Percentiles rank a stretch among this genome's conserved stretches.
Conservation (phyloP, 2,888 invertebrate species). For the Cotesia congregata region DNA sequence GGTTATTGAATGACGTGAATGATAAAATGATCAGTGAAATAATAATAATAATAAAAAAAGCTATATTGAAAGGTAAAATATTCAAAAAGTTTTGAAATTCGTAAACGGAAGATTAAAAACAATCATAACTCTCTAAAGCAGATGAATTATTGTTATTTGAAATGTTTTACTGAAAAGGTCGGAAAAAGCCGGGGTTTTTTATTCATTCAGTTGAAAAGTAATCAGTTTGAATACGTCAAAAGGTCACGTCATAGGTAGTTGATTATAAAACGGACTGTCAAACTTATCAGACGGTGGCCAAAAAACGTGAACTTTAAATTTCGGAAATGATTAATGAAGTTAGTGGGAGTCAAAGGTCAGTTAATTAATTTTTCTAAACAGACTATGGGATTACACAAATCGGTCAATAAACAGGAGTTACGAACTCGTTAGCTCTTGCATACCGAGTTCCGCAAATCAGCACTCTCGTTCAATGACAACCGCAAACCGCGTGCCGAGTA, state of each 20-base stretch:
- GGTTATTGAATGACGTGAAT: conserved; percentile 1
- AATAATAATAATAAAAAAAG: background rate
- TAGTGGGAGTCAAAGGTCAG: background rate
- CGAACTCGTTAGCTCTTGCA: conserved; percentile 36
- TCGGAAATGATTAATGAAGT: background rate
- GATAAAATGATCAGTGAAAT: background rate
- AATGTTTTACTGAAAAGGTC: background rate
- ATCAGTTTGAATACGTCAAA: background rate
- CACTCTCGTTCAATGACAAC: conserved; percentile 40
- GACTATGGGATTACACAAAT: conserved; percentile 13
- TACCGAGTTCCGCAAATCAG: conserved; percentile 40
- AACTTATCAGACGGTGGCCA: background rate
- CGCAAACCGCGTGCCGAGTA: conserved; percentile 39
- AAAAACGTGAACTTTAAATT: background rate
- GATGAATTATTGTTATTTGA: background rate
- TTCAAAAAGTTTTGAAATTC: background rate
- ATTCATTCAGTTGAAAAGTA: background rate
- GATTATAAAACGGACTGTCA: background rate
- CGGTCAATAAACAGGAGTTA: background rate
- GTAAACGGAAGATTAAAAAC: background rate
- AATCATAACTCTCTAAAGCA: background rate
- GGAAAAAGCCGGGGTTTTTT: background rate
- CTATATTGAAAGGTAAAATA: background rate
- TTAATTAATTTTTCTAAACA: background rate
- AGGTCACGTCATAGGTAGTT: background rate